Conservation (phyloP, 2,113 vertebrate genomes). For the Catagonus wagneri region DNA sequence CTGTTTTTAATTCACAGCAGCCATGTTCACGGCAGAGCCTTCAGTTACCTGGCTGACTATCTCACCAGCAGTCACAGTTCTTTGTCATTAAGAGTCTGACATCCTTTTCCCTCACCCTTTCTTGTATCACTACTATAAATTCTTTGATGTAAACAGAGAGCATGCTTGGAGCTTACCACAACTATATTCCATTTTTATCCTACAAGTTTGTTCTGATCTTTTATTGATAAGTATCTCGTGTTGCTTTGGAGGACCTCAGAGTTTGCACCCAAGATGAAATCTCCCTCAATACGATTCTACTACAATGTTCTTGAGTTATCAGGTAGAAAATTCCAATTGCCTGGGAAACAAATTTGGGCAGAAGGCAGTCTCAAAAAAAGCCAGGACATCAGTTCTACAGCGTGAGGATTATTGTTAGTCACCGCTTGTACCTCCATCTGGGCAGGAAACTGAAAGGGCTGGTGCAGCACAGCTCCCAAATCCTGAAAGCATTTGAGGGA, state of each 20-base stretch:
- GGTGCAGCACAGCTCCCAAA: neutral
- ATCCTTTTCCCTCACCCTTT: conserved; percentile 5
- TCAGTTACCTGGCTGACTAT: neutral
- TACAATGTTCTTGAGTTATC: conserved; percentile 7
- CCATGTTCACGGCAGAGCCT: neutral
- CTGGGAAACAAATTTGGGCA: conserved; percentile 37
- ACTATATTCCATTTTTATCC: neutral
- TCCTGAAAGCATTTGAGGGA: neutral
- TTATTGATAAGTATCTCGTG: neutral
- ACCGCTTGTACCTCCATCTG: conserved; percentile 12
- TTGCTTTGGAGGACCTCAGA: neutral
- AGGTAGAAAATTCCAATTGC: conserved; percentile 35
- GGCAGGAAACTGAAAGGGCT: neutral
- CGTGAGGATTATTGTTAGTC: conserved; percentile 25
- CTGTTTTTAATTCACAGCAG: neutral
- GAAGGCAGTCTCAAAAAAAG: conserved; percentile 17
- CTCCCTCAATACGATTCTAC: neutral
- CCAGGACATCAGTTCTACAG: conserved; percentile 16
- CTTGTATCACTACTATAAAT: neutral
- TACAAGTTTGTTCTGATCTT: conserved; percentile 19
- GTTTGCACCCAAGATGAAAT: neutral
- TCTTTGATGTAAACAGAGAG: neutral
- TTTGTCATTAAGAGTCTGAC: neutral
- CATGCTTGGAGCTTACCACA: conserved; percentile 7
- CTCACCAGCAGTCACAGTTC: neutral